phyloP scores from a whole-genome alignment of 2,113 vertebrate species.

The Chroicocephalus ridibundus region DNA sequence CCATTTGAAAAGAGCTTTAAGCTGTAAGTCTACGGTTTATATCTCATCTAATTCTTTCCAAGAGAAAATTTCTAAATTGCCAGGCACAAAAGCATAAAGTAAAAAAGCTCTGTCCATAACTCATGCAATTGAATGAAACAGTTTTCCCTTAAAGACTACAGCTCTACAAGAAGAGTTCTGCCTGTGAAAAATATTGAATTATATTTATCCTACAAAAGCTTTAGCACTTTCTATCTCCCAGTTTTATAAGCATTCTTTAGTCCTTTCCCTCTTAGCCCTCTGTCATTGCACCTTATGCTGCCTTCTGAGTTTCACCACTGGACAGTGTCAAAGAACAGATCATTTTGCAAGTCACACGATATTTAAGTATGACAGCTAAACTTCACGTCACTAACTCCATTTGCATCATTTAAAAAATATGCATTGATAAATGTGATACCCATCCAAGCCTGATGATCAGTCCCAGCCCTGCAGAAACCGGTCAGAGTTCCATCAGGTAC shows the following conservation, averaged over 20 bases:
- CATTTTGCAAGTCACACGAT: not conserved
- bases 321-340: not conserved
- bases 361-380: not conserved
- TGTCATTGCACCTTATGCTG: not conserved
- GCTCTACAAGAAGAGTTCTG: not conserved
- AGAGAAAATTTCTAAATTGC: not conserved
- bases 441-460: not conserved
- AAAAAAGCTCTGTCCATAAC: not conserved
- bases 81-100: not conserved
- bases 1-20: not conserved
- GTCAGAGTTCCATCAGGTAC: rapidly evolving
- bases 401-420: not conserved
- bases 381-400: not conserved
- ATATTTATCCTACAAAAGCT: not conserved
- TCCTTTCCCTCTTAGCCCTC: not conserved
- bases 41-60: not conserved
- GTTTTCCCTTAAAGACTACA: not conserved
- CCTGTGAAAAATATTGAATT: not conserved
- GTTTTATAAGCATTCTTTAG: not conserved
- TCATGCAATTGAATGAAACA: not conserved
- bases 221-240: not conserved
- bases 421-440: not conserved
- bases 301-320: not conserved
- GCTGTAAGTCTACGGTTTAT: not conserved
- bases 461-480: not conserved